Percentiles rank a stretch among this genome's conserved stretches.
Evolutionary conservation across 37 sponge, comb jelly and placozoan species (phyloP).

Genomic region (Aphrocallistes beatrix): DNA sequence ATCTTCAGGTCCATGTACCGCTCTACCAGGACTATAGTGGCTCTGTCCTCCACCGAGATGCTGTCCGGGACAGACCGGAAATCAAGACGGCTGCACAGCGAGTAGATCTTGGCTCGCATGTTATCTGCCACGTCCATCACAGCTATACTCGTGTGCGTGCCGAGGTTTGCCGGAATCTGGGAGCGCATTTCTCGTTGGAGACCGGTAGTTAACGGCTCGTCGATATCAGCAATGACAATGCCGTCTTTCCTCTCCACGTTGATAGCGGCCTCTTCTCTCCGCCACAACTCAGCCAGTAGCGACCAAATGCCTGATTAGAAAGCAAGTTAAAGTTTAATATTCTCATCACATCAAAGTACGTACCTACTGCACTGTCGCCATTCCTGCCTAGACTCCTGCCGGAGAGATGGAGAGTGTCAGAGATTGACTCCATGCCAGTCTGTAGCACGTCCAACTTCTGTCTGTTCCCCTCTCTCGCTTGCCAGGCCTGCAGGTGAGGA

Average conservation of each 20-base stretch:
- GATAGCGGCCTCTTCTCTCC: conserved; percentile 75
- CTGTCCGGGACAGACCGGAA: conserved; percentile 46
- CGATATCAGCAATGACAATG: conserved; percentile 62
- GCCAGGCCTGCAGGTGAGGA: conserved; percentile 18
- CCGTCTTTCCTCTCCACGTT: conserved; percentile 49
- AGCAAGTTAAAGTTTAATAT: neutral
- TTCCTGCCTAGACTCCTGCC: conserved; percentile 8
- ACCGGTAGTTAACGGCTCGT: conserved; percentile 1
- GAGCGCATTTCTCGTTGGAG: neutral
- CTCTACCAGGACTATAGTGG: conserved; percentile 69
- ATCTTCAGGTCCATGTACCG: conserved; percentile 85
- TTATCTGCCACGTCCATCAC: conserved; percentile 82
- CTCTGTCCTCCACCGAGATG: conserved; percentile 63
- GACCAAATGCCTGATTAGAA: conserved; percentile 39
- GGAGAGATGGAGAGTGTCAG: neutral
- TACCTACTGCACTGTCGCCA: neutral
- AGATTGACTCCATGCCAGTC: neutral
- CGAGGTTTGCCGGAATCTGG: neutral
- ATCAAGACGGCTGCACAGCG: conserved; percentile 72
- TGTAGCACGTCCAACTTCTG: neutral
- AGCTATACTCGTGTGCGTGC: conserved; percentile 4
- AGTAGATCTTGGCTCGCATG: conserved; percentile 92
- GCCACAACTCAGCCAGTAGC: conserved; percentile 76
- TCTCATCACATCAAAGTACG: neutral
- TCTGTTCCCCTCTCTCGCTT: neutral